Evolutionary conservation across 1,140 invertebrate species (phyloP).

Genomic region (Neodiprion virginianus): DNA sequence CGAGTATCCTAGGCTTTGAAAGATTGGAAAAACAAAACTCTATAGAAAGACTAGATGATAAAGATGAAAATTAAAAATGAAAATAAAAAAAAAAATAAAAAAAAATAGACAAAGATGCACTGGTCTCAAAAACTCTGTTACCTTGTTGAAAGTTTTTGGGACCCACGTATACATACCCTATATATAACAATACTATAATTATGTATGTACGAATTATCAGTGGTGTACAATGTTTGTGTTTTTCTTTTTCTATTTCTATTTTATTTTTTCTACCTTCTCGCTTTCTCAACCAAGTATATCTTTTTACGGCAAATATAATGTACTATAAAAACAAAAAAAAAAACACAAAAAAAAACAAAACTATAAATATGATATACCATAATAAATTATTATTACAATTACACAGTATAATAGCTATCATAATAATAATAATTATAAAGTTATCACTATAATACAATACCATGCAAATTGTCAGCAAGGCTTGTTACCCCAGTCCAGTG

Average conservation of each 20-base stretch:
- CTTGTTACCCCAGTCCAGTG: not conserved
- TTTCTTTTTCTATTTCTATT: constrained; percentile 8
- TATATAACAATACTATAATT: constrained; percentile 1
- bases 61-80: constrained; percentile 14
- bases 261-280: not conserved
- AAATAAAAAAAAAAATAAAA: constrained; percentile 28
- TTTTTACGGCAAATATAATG: constrained; percentile 55
- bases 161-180: constrained; percentile 25
- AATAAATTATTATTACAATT: constrained; percentile 55
- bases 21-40: constrained; percentile 22
- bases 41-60: constrained; percentile 15
- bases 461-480: not conserved
- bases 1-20: not conserved
- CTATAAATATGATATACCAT: constrained; percentile 53
- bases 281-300: constrained; percentile 19
- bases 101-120: constrained; percentile 27
- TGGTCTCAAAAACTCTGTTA: constrained; percentile 56
- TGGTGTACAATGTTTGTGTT: not conserved
- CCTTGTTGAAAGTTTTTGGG: constrained; percentile 60
- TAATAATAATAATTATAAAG: constrained; percentile 2
- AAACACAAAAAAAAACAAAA: constrained; percentile 26
- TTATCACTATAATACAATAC: not conserved
- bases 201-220: not conserved
- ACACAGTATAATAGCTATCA: constrained; percentile 50
- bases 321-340: constrained; percentile 43